Base-by-base conservation (phyloP, 2,797 vertebrate species). In the Sebastiscus tertius region DNA sequence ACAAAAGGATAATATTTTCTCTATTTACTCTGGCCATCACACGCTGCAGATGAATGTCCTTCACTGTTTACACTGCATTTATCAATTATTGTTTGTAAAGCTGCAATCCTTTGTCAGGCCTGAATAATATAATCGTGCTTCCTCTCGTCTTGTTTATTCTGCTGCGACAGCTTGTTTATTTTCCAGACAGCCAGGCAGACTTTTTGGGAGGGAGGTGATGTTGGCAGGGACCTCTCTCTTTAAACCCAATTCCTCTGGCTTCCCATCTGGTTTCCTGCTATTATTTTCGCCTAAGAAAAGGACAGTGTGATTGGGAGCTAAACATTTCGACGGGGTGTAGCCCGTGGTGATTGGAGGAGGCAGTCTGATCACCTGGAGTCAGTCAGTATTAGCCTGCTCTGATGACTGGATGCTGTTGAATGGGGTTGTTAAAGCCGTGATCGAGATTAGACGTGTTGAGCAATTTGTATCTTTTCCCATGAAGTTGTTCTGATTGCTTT, bases 81-180 rank as follows among this genome's bases (percentile, higher is more conserved):
- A 85, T 87, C 76, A 89, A 78, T 91, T 85, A 81, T 85, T 82
- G 77, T 90, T 89, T 89, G 77, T 78, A 80, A 81, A 76, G 85
- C 88, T 83, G 81, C 78, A 79, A 63, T 63, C 64, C 34, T 88
- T 81, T 79, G 59, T 89, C 80, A 71, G 78, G 36, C 75, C 69
- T 81, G 74, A 82, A 81, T 86, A 77, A 87, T 82, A 63, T 77
- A 66, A 88, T 82, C 76, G 55, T 55, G 34, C 68, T 75, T 73
- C 63, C 58, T 49, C 46, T 75, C 31, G 4, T 81, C 79, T 82
- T 84, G 63, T 84, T 87, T 81, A 68, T 85, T 86, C 79, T 83
- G 58, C 55, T 8, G 42, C 65, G 68, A 81, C 27, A 18, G 59
- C 54, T 36, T 90, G 84, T 92, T 92, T 89, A 80, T 89, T 86